Conservation (phyloP, 2,888 invertebrate species). For the Megaustenia siamemsis region DNA sequence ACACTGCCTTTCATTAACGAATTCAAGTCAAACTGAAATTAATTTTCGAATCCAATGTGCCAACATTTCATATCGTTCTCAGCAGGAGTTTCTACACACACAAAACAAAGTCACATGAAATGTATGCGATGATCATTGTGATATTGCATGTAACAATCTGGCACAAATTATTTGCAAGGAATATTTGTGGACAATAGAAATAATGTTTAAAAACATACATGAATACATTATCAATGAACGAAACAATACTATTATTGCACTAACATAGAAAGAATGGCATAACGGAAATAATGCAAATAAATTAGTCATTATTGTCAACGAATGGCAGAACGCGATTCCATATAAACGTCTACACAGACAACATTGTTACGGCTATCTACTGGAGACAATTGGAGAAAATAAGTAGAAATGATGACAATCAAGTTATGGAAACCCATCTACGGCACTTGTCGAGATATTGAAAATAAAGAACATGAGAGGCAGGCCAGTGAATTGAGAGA, state of each 20-base stretch:
- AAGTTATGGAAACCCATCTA: too few species aligned
- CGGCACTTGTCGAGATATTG: too few species aligned
- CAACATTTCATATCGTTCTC: too few species aligned
- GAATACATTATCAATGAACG: background rate
- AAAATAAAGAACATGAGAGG: too few species aligned
- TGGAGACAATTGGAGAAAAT: background rate
- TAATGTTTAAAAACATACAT: background rate
- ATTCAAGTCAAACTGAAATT: too few species aligned
- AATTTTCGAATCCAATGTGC: too few species aligned
- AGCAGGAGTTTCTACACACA: too few species aligned
- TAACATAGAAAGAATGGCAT: background rate
- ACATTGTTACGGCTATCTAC: background rate
- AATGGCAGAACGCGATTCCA: background rate
- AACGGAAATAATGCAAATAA: background rate
- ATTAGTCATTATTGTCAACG: background rate
- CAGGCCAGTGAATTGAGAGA: too few species aligned
- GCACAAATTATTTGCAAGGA: conserved; percentile 4
- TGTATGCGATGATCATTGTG: too few species aligned
- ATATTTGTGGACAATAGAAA: background rate
- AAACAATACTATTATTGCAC: conserved; percentile 17
- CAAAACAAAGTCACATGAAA: too few species aligned
- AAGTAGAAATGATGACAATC: background rate
- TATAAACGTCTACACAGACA: background rate
- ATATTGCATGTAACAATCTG: background rate
- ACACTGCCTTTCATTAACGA: too few species aligned